Evolutionary conservation across 1,140 invertebrate genomes (phyloP).

Genomic region (Gonatopus flavifemur): DNA sequence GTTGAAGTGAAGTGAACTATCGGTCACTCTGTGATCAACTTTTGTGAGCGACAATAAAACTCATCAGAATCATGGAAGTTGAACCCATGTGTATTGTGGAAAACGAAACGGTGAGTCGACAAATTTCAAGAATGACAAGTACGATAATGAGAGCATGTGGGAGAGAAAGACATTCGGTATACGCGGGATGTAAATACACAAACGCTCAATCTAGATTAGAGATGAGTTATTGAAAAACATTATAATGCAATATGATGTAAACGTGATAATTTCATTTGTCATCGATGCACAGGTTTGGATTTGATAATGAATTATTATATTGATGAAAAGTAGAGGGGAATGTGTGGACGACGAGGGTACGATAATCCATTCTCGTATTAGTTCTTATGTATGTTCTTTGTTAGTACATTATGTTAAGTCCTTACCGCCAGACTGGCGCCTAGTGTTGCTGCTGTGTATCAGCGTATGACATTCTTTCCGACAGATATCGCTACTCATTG

Average conservation of each 20-base stretch:
- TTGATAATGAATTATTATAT: too few species aligned
- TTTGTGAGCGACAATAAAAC: neutral
- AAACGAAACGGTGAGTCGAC: constrained; percentile 50
- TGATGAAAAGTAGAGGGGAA: too few species aligned
- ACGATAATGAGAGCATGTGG: constrained; percentile 1
- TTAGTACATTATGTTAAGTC: too few species aligned
- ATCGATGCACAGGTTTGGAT: too few species aligned
- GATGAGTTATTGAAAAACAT: too few species aligned
- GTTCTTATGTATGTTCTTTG: too few species aligned
- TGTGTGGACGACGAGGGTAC: too few species aligned
- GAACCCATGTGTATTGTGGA: constrained; percentile 47
- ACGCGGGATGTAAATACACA: neutral
- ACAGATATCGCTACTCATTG: constrained; percentile 10
- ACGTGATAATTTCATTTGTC: too few species aligned
- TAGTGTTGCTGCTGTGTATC: constrained; percentile 22
- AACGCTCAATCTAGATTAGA: too few species aligned
- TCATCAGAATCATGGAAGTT: constrained; percentile 38
- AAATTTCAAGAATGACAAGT: constrained; percentile 10
- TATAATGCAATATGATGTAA: too few species aligned
- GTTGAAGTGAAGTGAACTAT: neutral
- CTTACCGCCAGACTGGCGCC: constrained; percentile 36
- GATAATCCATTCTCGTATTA: too few species aligned
- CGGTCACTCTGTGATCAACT: constrained; percentile 5
- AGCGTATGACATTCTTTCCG: constrained; percentile 16
- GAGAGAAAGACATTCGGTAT: neutral